Evolutionary conservation across 2,797 vertebrate species (phyloP).

Genomic region (Oophaga sylvatica): DNA sequence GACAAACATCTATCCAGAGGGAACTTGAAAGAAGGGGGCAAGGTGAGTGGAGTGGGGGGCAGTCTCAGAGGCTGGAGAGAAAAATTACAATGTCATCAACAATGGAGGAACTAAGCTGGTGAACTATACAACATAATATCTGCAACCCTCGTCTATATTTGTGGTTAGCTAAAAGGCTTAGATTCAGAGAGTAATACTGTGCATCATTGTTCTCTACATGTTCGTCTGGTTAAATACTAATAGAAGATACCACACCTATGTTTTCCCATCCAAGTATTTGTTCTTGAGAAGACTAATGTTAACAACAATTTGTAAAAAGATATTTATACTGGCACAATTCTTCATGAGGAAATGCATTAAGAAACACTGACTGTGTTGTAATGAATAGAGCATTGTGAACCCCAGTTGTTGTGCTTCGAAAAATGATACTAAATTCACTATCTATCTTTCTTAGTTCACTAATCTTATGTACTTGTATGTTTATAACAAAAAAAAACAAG

Average conservation of each 20-base stretch:
- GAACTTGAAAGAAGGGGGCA: conserved; percentile 79
- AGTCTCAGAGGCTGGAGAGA: conserved; percentile 80
- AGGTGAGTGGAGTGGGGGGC: conserved; percentile 78
- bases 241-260: background rate
- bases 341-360: background rate
- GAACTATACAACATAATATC: background rate
- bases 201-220: conserved; percentile 10
- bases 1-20: conserved; percentile 85
- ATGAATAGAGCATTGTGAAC: background rate
- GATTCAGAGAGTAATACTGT: background rate
- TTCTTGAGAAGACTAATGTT: background rate
- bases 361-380: background rate
- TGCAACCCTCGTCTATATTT: background rate
- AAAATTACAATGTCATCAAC: conserved; percentile 22
- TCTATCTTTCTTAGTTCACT: background rate
- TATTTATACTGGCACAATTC: conserved; percentile 1
- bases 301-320: background rate
- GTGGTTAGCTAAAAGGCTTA: background rate
- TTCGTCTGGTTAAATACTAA: background rate
- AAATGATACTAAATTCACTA: background rate
- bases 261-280: background rate
- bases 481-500: background rate
- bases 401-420: background rate
- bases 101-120: background rate
- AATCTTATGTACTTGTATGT: background rate